Evolutionary conservation across 2,113 vertebrate genomes (phyloP), one percentile per base, ranked within the genome.

Genomic region (Peromyscus maniculatus): DNA sequence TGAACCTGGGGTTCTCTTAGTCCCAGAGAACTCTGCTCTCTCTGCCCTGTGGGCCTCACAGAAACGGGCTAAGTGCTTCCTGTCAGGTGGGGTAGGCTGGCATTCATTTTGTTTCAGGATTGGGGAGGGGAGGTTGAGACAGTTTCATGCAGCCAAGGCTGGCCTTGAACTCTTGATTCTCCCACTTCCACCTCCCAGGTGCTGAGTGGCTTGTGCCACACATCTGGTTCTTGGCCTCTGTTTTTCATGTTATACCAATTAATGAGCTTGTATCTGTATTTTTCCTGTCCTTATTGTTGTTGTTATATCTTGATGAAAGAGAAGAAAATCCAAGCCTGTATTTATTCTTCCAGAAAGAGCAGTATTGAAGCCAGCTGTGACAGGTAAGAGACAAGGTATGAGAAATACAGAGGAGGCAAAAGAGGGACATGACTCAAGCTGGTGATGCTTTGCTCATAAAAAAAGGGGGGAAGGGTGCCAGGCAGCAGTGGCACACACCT

Each of bases 241-340:
- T 52, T 72, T 94, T 91, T 80, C 62, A 94, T 78, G 89, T 75
- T 77, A 98, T 97, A 62, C 33, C 64, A 84, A 87, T 78, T 95
- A 52, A 43, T 49, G 49, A 93, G 49, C 69, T 90, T 88, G 19
- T 87, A n/a, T 74, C 67, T 89, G 6, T 96, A n/a, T 88, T 71
- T 95, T 89, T 90, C 69, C 72, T 91, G 36, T 89, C 62, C 33
- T 62, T 13, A 59, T n/a, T 57, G 28, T 59, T 52, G 84, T 92
- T 66, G 84, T 92, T 93, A 19, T 13, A 57, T 93, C 89, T 95
- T 95, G n/a, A 67, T 80, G 57, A 77, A 92, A 66, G 22, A 92
- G 36, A 74, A 88, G 31, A 83, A 87, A 52, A 55, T n/a, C 10
- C 36, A 74, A 55, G 87, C 7, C 69, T 74, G 2, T 91, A 43